These are phyloP conservation scores for Wasmannia auropunctata DNA, from an alignment of 1,140 invertebrate species.

Conservation along the genomic window DNA sequence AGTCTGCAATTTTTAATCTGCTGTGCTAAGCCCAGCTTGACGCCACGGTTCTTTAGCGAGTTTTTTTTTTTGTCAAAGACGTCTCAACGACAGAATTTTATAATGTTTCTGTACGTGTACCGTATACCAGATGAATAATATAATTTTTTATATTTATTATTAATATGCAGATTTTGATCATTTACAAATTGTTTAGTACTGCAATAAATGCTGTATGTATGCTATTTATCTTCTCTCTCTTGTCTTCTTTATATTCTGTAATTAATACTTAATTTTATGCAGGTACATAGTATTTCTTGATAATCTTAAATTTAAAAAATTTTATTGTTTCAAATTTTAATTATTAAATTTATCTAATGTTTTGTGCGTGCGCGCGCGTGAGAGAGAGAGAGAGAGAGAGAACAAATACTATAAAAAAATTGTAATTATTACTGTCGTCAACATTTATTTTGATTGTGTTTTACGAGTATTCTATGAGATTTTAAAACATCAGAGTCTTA, in stretches of 20 bases:
- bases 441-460: not conserved
- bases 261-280: not conserved
- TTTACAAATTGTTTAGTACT: not conserved
- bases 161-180: not conserved
- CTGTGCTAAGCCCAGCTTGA: slow-evolving; percentile 9
- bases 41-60: not conserved
- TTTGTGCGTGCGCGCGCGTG: not conserved
- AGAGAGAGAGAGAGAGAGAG: not conserved
- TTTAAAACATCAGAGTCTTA: not conserved
- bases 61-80: slow-evolving; percentile 26
- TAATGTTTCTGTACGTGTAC: not conserved
- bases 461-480: not conserved
- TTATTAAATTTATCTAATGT: not conserved
- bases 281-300: not conserved
- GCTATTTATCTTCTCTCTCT: not conserved
- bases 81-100: slow-evolving; percentile 16
- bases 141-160: not conserved
- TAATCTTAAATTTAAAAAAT: not conserved
- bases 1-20: slow-evolving; percentile 51
- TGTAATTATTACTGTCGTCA: not conserved
- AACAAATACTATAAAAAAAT: not conserved
- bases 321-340: not conserved
- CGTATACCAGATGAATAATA: not conserved
- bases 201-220: not conserved
- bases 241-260: not conserved